phyloP scores from a whole-genome alignment of 2,113 vertebrate species.

The Gallinago jamesoni region DNA sequence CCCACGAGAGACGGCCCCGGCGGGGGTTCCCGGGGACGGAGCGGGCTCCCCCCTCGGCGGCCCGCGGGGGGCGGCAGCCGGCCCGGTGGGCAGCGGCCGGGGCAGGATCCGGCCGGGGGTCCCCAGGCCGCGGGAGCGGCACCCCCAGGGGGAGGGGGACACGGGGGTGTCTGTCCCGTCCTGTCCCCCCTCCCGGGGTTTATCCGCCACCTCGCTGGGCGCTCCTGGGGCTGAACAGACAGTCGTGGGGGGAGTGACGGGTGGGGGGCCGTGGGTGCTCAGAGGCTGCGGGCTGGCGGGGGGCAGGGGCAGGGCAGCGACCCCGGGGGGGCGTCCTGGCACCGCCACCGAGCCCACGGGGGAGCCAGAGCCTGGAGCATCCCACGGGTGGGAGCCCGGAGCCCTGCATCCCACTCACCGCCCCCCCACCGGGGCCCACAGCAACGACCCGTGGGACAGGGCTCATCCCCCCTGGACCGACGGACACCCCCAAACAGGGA shows the following conservation, averaged over 20 bases:
- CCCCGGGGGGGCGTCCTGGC: background rate
- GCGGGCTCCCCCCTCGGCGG: fast-evolving
- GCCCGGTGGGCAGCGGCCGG: background rate
- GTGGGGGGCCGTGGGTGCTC: background rate
- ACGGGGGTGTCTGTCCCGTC: background rate
- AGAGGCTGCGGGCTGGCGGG: background rate
- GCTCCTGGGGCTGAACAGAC: background rate
- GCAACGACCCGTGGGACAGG: fast-evolving
- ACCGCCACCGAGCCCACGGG: fast-evolving
- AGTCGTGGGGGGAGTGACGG: background rate
- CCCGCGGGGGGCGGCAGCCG: background rate
- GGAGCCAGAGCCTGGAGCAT: background rate
- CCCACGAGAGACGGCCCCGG: background rate
- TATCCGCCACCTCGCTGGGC: background rate
- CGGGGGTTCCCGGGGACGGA: background rate
- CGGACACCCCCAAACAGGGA: background rate
- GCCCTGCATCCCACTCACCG: background rate
- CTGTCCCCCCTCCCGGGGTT: background rate
- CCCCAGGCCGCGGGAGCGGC: background rate
- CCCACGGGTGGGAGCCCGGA: background rate
- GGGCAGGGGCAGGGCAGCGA: background rate
- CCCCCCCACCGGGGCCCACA: background rate
- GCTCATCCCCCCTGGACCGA: background rate
- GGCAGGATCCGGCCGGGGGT: background rate
- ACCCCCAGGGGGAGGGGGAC: no score